Evolutionary conservation across 2,113 vertebrate genomes (phyloP).

Genomic region (Scartelaos histophorus): DNA sequence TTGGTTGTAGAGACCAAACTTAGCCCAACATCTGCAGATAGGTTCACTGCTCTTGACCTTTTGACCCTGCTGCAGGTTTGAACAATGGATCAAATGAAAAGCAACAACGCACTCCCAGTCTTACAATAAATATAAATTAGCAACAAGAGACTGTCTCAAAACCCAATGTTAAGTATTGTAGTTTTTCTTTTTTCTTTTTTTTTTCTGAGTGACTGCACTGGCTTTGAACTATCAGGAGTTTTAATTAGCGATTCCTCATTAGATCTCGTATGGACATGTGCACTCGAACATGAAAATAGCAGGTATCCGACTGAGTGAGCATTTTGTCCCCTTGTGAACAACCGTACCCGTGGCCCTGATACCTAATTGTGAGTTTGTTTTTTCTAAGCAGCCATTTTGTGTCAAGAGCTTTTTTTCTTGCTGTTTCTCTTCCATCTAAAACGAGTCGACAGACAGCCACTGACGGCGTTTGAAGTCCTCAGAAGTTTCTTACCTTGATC

Average conservation of each 20-base stretch:
- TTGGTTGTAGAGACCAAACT: neutral
- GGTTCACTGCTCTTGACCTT: too few species aligned
- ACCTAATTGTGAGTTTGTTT: conserved; percentile 48
- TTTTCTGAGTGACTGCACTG: conserved; percentile 43
- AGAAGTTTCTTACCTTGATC: conserved; percentile 75
- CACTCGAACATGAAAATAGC: conserved; percentile 20
- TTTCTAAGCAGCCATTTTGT: conserved; percentile 62
- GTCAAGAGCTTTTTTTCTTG: conserved; percentile 51
- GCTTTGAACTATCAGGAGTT: conserved; percentile 70
- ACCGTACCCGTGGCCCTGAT: conserved; percentile 14
- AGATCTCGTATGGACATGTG: conserved; percentile 13
- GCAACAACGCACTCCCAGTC: too few species aligned
- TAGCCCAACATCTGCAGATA: neutral
- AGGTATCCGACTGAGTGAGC: neutral
- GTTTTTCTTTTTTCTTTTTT: neutral
- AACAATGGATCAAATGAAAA: too few species aligned
- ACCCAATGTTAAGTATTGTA: conserved; percentile 19
- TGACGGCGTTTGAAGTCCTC: conserved; percentile 69
- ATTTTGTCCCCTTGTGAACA: conserved; percentile 9
- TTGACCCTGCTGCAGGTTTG: too few species aligned
- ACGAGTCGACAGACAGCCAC: conserved; percentile 62
- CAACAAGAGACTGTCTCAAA: neutral
- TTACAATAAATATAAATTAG: neutral
- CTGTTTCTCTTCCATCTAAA: conserved; percentile 31
- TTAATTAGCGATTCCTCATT: conserved; percentile 70